Conservation (phyloP, 1,140 invertebrate species). For the Drosophila sucinea region DNA sequence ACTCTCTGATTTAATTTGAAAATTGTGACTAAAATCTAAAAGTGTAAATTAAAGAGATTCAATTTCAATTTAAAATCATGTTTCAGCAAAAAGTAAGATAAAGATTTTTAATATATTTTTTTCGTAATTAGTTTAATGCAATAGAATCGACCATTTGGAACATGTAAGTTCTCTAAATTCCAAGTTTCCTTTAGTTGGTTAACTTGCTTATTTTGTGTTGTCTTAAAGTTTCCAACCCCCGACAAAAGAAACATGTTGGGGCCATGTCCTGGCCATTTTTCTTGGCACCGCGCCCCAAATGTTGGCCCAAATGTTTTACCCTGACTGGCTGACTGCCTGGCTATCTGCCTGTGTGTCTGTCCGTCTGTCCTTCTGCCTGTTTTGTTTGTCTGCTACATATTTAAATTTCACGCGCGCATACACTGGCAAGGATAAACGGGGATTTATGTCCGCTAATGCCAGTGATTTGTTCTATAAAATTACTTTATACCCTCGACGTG, state of each 20-base stretch:
- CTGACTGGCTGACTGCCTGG: slow-evolving; percentile 20
- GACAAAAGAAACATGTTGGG: slow-evolving; percentile 31
- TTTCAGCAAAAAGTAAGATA: background rate
- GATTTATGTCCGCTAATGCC: slow-evolving; percentile 80
- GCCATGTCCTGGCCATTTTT: slow-evolving; percentile 52
- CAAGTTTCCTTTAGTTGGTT: slow-evolving; percentile 1
- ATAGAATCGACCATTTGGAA: background rate
- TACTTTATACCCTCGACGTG: slow-evolving; percentile 76
- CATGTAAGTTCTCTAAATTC: background rate
- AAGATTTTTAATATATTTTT: background rate
- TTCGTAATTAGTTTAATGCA: background rate
- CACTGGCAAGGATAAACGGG: slow-evolving; percentile 76
- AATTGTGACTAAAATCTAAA: slow-evolving; percentile 72
- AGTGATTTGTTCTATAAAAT: slow-evolving; percentile 82
- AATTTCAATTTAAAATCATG: background rate
- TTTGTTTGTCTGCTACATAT: slow-evolving; percentile 50
- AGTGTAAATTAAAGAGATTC: slow-evolving; percentile 51
- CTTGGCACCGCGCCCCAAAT: slow-evolving; percentile 28
- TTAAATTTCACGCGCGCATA: slow-evolving; percentile 80
- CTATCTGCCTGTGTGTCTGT: background rate
- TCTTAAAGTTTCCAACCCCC: slow-evolving; percentile 32
- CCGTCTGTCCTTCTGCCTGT: slow-evolving; percentile 2
- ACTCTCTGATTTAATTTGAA: slow-evolving; percentile 68
- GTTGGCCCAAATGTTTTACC: background rate
- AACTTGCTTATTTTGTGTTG: slow-evolving; percentile 2